Evolutionary conservation across 2,888 invertebrate species (phyloP).

Genomic region (Biston betularia): DNA sequence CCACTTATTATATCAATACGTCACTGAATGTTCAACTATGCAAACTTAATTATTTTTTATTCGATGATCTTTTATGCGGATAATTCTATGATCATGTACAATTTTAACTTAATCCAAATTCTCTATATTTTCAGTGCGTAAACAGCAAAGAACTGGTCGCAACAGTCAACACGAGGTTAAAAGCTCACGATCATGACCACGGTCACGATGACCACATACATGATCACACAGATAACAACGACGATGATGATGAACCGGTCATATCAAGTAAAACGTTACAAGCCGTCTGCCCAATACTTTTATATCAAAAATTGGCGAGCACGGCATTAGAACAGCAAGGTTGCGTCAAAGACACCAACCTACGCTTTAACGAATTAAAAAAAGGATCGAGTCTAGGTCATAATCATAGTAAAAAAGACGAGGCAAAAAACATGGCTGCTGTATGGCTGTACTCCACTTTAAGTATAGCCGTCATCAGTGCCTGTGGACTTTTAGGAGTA

Average conservation of each 20-base stretch:
- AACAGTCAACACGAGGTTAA: slow-evolving; percentile 74
- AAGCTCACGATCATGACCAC: slow-evolving; percentile 63
- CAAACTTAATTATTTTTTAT: too few species aligned
- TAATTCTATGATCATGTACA: neutral
- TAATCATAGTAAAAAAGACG: slow-evolving; percentile 49
- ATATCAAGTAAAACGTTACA: slow-evolving; percentile 73
- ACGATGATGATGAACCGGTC: slow-evolving; percentile 47
- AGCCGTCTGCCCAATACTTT: slow-evolving; percentile 88
- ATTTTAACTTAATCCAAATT: neutral
- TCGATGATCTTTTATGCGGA: too few species aligned
- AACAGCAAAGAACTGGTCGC: slow-evolving; percentile 78
- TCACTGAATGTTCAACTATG: too few species aligned
- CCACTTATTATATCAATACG: too few species aligned
- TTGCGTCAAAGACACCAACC: slow-evolving; percentile 79
- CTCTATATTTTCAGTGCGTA: slow-evolving; percentile 71
- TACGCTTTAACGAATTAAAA: slow-evolving; percentile 37
- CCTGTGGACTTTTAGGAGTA: slow-evolving; percentile 95
- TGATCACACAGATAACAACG: slow-evolving; percentile 49
- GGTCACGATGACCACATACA: slow-evolving; percentile 48
- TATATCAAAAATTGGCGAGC: slow-evolving; percentile 88
- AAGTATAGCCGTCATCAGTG: slow-evolving; percentile 93
- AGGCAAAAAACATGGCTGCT: slow-evolving; percentile 71
- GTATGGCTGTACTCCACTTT: slow-evolving; percentile 95
- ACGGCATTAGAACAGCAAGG: slow-evolving; percentile 83
- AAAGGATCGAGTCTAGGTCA: slow-evolving; percentile 19